Percentiles rank a stretch among this genome's conserved stretches.
Conservation (phyloP, 2,888 invertebrate species). For the Antheraea yamamai region DNA sequence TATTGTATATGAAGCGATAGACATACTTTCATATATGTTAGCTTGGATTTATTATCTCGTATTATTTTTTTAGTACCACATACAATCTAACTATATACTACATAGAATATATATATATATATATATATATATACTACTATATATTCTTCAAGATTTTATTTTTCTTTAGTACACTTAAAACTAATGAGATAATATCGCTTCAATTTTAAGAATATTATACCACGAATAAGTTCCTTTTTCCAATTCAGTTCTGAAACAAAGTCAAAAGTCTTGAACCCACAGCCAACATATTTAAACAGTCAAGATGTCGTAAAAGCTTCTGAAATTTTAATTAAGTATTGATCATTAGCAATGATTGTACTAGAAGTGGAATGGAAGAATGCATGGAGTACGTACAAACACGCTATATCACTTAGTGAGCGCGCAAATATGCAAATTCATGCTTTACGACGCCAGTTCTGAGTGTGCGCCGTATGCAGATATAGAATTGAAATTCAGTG, state of each 20-base stretch:
- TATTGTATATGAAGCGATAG: too few species aligned
- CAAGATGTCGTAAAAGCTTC: slow-evolving; percentile 33
- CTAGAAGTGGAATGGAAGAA: slow-evolving; percentile 57
- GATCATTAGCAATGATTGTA: slow-evolving; percentile 19
- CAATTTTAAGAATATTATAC: not conserved
- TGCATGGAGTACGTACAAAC: slow-evolving; percentile 72
- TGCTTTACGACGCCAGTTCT: slow-evolving; percentile 57
- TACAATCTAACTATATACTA: too few species aligned
- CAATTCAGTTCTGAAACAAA: not conserved
- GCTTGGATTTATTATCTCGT: too few species aligned
- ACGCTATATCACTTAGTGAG: slow-evolving; percentile 80
- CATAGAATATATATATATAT: too few species aligned
- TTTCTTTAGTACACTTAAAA: too few species aligned
- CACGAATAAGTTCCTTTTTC: not conserved
- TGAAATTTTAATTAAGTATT: slow-evolving; percentile 61
- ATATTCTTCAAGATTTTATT: too few species aligned
- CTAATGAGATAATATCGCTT: not conserved
- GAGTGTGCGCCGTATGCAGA: slow-evolving; percentile 67
- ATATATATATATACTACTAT: too few species aligned
- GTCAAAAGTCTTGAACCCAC: not conserved
- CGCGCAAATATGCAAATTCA: slow-evolving; percentile 78
- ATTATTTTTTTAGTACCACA: too few species aligned
- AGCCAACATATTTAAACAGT: slow-evolving; percentile 16
- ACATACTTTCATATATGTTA: too few species aligned
- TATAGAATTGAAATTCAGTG: slow-evolving; percentile 35